Evolutionary conservation across 2,113 vertebrate species (phyloP), one percentile per base, ranked within the genome.

Genomic region (Atherinomorus stipes): DNA sequence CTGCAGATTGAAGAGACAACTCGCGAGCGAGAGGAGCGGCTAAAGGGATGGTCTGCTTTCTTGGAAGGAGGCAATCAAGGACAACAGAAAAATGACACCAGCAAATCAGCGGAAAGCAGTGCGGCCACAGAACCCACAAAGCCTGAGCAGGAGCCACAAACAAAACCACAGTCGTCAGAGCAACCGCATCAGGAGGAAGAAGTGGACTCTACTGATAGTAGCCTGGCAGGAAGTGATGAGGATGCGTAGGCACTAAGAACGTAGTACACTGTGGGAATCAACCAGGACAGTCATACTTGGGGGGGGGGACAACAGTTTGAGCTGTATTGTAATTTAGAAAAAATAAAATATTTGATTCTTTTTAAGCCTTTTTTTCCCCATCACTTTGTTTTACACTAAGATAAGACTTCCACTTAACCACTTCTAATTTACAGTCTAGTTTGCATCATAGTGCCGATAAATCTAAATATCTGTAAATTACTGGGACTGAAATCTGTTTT

Each of bases 11-110:
- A 99, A 71, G 98, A 99, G 90, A 99, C 96, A 3, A 89, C 95
- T 16, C 95, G 97, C 47, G 98, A 99, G 86, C 94, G 97, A 18
- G 98, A 99, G 89, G 96, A 99, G 91, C 94, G 98, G 69, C 91
- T 98, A 16, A 98, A 96, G 79, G 95, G 94, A 13, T 99, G 96
- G 98, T 92, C 95, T 10, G 66, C 89, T 0, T 99, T 97, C 89
- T 91, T 99, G 49, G 94, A 90, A 1, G 80, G 84, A 11, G 86
- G 89, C 0, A 70, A 85, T 15, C 69, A 86, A 52, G 73, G 65
- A 16, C 76, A 81, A 79, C 70, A 71, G 76, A 72, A 87, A 28
- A 44, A 61, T 53, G 26, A 15, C 3, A n/a, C 61, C 15, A n/a
- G 58, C 49, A 52, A 34, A 4, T 70, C 71, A 49, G 60, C 64